Base-by-base conservation (phyloP, 2,888 invertebrate species). In the Sepiola atlantica region DNA sequence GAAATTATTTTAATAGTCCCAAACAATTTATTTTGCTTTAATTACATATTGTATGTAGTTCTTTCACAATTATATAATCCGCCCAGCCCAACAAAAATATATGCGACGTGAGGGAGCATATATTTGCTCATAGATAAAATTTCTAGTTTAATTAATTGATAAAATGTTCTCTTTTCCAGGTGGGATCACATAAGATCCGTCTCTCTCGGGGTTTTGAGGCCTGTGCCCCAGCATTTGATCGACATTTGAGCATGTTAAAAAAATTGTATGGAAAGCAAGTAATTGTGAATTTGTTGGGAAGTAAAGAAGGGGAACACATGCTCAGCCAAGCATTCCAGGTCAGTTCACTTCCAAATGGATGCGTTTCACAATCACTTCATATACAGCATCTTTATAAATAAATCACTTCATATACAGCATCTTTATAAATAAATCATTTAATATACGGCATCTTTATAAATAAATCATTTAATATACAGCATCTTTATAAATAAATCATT, bases 151-250 rank as follows among this genome's bases (percentile, higher is more conserved):
- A 45, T 45, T 90, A 77, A 35, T 28, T 93, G n/a, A 94, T 96
- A 92, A 77, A n/a, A 8, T 32, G n/a, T 55, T 92, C 54, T 92
- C 14, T 32, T 54, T 28, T 92, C 28, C 95, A 98, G 98, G 99
- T 99, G 90, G 99, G 99, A 21, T 99, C 99, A 0, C 99, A 99
- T 97, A 99, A 99, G 98, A 99, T 99, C 0, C 99, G 99, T 97
- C 98, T 99, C 98, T 99, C 99, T 0, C 98, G 99, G 93, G 99
- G 99, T 0, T 98, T 98, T 97, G 99, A 99, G 97, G 98, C 99
- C 1, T 99, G 99, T 1, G 98, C 98, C 14, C 98, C 99, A 94
- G 99, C 99, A 0, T 99, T 99, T 97, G 98, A 99, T 96, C 98
- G 99, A 92, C 99, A 99, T 97, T 98, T 99, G 97, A 98, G 98